These are phyloP conservation scores for Drosophila bipectinata DNA, from an alignment of 1,140 invertebrate species.

Conservation along the genomic window DNA sequence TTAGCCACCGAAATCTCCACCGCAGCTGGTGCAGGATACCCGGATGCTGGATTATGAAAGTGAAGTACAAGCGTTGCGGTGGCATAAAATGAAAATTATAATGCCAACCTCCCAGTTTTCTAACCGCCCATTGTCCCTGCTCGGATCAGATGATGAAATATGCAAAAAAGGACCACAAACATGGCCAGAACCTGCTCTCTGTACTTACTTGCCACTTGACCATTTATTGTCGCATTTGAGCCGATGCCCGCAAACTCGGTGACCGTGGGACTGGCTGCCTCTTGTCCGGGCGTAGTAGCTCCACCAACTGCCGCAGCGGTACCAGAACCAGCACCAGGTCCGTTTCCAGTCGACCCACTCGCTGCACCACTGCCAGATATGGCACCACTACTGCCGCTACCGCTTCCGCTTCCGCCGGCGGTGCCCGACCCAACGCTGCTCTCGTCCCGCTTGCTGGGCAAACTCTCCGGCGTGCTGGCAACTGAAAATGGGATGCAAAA, in stretches of 20 bases:
- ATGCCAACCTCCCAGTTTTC: conserved; percentile 7
- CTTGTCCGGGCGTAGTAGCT: conserved; percentile 49
- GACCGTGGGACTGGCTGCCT: conserved; percentile 52
- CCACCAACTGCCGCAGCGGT: conserved; percentile 23
- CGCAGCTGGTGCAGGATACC: conserved; percentile 32
- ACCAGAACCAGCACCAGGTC: conserved; percentile 26
- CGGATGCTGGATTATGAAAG: conserved; percentile 28
- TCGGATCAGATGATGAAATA: conserved; percentile 39
- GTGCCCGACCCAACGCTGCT: conserved; percentile 33
- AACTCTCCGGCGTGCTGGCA: conserved; percentile 87
- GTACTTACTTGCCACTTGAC: conserved; percentile 87
- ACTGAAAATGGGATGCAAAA: conserved; percentile 84
- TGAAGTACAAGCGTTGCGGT: conserved; percentile 14
- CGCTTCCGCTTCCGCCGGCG: conserved; percentile 31
- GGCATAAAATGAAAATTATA: conserved; percentile 50
- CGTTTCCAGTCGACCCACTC: conserved; percentile 17
- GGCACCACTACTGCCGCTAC: conserved; percentile 20
- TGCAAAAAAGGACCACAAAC: conserved; percentile 31
- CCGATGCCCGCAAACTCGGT: conserved; percentile 53
- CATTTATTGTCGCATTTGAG: conserved; percentile 85
- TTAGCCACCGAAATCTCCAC: conserved; percentile 26
- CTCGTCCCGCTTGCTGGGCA: conserved; percentile 84
- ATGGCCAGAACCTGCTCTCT: not conserved
- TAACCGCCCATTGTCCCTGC: not conserved
- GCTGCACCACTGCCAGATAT: conserved; percentile 29